Evolutionary conservation across 1,140 invertebrate genomes (phyloP).

Genomic region (Calosoma granatense): DNA sequence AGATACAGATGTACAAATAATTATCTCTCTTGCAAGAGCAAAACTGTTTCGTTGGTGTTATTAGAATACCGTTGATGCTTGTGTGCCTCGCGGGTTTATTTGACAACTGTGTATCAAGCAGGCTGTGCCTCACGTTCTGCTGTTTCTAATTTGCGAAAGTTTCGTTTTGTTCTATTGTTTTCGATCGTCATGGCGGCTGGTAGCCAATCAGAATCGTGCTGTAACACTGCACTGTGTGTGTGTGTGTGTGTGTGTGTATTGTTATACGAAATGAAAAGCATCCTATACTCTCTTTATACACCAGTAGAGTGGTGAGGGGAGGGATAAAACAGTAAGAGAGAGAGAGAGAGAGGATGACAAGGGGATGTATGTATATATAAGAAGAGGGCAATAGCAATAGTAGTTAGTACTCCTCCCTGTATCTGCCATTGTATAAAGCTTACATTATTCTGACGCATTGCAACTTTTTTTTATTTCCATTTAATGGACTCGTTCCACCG

Average conservation of each 20-base stretch:
- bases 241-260: too few relatives aligned
- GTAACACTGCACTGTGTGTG: too few relatives aligned
- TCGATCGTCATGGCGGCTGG: not conserved
- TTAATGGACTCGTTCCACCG: not conserved
- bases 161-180: not conserved
- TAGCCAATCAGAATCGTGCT: not conserved
- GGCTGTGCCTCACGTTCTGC: not conserved
- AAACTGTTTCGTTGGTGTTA: not conserved
- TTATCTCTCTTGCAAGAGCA: too few relatives aligned
- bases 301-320: too few relatives aligned
- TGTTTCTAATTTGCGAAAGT: not conserved
- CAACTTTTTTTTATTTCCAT: not conserved
- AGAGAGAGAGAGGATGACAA: too few relatives aligned
- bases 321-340: too few relatives aligned
- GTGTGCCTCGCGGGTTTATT: not conserved
- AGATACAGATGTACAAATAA: too few relatives aligned
- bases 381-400: too few relatives aligned
- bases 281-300: too few relatives aligned
- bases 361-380: too few relatives aligned
- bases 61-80: not conserved
- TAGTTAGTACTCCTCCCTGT: not conserved
- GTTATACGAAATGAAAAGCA: not conserved
- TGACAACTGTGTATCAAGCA: not conserved
- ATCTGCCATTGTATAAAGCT: too few relatives aligned
- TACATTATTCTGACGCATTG: not conserved